Conservation (phyloP, 2,797 vertebrate species). For the Sebastes vulpes region DNA sequence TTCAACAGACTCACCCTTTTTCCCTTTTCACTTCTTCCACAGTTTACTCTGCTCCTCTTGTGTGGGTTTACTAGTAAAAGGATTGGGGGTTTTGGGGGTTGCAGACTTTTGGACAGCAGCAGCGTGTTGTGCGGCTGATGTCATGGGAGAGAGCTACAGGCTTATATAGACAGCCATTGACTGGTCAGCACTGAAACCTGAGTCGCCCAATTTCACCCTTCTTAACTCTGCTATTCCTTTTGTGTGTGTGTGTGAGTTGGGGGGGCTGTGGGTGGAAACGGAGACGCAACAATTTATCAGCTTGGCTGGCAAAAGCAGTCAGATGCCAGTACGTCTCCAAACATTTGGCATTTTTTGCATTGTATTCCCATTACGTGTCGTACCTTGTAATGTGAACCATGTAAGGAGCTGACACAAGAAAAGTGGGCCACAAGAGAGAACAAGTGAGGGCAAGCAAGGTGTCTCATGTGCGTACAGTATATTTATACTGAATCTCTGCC, state of each 20-base stretch:
- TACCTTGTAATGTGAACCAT: conserved; percentile 58
- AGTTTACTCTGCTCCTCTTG: conserved; percentile 13
- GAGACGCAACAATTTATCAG: conserved; percentile 60
- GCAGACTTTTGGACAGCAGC: conserved; percentile 56
- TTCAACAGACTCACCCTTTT: not conserved
- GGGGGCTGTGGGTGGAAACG: conserved; percentile 15
- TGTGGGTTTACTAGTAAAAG: conserved; percentile 44
- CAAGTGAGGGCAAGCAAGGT: conserved; percentile 31
- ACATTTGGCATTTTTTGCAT: conserved; percentile 54
- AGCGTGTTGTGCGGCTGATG: conserved; percentile 76
- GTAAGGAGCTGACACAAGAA: conserved; percentile 53
- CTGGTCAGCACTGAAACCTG: conserved; percentile 74
- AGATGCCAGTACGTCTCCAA: conserved; percentile 52
- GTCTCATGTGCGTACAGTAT: conserved; percentile 23
- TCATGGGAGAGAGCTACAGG: conserved; percentile 78
- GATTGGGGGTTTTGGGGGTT: conserved; percentile 32
- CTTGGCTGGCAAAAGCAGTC: conserved; percentile 46
- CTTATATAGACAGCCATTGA: conserved; percentile 60
- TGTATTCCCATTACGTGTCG: conserved; percentile 37
- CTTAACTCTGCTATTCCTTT: conserved; percentile 65
- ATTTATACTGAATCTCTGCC: conserved; percentile 47
- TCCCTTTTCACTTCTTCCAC: conserved; percentile 8
- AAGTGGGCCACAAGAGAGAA: conserved; percentile 31
- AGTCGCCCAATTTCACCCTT: conserved; percentile 80
- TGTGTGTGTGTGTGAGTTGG: conserved; percentile 6